These are phyloP conservation scores for Aramus guarauna DNA, from an alignment of 2,113 vertebrate species.

Conservation along the genomic window DNA sequence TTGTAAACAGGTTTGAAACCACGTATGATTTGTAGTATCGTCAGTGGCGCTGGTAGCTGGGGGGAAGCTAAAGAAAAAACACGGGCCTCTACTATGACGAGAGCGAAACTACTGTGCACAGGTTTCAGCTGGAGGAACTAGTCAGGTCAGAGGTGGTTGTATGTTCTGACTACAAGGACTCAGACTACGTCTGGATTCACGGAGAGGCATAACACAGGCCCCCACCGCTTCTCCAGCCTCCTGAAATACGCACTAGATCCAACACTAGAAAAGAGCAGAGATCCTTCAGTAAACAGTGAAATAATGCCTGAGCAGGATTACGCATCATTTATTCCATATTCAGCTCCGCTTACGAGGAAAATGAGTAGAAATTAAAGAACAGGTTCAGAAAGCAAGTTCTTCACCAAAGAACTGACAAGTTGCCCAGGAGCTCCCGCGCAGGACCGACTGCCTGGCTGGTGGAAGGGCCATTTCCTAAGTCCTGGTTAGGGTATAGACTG, in stretches of 20 bases:
- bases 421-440: rapidly evolving
- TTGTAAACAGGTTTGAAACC: neutral
- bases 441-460: neutral
- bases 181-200: neutral
- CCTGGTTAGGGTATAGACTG: rapidly evolving
- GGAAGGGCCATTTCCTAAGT: neutral
- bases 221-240: neutral
- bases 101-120: neutral
- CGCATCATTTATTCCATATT: neutral
- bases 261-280: neutral
- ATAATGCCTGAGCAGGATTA: neutral
- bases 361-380: neutral
- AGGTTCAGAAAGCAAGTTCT: neutral
- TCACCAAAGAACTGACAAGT: neutral
- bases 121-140: neutral
- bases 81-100: neutral
- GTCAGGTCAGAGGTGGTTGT: neutral
- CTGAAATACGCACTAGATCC: no score
- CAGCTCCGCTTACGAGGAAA: neutral
- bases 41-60: neutral
- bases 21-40: neutral
- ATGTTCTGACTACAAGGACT: neutral
- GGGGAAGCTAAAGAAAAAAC: neutral
- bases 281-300: neutral
- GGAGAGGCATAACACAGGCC: neutral